phyloP scores from a whole-genome alignment of 1,140 invertebrate genomes.

The Polyergus mexicanus region DNA sequence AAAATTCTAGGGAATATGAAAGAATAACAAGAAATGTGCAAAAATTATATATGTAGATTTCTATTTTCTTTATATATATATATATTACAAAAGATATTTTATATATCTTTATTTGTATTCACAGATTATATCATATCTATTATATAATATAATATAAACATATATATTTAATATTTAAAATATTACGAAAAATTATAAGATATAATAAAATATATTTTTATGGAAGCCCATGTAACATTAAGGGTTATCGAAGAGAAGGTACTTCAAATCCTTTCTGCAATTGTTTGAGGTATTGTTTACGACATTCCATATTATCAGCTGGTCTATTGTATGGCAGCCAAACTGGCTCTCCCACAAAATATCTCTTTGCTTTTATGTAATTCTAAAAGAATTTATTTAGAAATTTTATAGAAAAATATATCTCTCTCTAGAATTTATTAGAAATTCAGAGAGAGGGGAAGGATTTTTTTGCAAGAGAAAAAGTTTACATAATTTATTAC shows the following conservation, averaged over 20 bases:
- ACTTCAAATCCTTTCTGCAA: slow-evolving; percentile 87
- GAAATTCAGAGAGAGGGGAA: neutral
- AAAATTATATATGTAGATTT: slow-evolving; percentile 4
- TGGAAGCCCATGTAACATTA: neutral
- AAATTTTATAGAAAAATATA: neutral
- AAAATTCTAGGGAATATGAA: neutral
- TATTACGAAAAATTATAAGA: neutral
- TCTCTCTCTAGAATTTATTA: neutral
- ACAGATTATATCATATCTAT: neutral
- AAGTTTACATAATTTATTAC: too few relatives aligned
- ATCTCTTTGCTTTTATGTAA: slow-evolving; percentile 94
- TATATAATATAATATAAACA: neutral
- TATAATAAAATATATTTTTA: slow-evolving; percentile 20
- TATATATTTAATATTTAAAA: neutral
- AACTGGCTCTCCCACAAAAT: slow-evolving; percentile 97
- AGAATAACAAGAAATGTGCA: neutral
- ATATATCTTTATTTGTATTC: neutral
- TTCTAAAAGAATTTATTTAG: slow-evolving; percentile 88
- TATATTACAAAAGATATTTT: neutral
- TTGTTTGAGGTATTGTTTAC: slow-evolving; percentile 90
- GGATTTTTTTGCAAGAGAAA: neutral
- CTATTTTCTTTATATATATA: neutral
- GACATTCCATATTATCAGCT: slow-evolving; percentile 93
- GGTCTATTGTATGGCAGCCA: slow-evolving; percentile 97
- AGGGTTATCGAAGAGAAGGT: neutral